Base-by-base conservation (phyloP, 2,888 invertebrate species). In the Thymelicus acteon region DNA sequence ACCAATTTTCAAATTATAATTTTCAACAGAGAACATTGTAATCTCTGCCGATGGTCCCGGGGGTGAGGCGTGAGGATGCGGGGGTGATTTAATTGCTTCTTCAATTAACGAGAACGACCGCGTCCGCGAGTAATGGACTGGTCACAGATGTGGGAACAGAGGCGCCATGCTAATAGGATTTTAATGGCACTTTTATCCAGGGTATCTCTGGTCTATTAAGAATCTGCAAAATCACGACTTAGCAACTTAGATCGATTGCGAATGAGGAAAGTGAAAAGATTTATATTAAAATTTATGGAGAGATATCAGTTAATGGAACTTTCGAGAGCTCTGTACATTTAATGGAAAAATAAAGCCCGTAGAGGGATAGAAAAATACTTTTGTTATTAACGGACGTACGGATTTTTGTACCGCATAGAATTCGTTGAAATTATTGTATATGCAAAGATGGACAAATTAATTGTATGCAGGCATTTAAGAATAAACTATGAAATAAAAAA, bases 21-120 rank as follows among this genome's bases (percentile, higher is more conserved):
- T n/a, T n/a, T n/a, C n/a, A n/a, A n/a, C n/a, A n/a, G n/a, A n/a
- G n/a, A n/a, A 54, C 24, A 54, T 24, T 37, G 37, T 49, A 15
- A 63, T 62, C 8, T 48, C n/a, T 31, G 49, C 31, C 72, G 73
- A 76, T 75, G 73, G 74, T 76, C 71, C 73, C 74, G 39, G 77
- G 72, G 48, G 48, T 52, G 19, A 6, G 49, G 52, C 48, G 31
- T 6, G 37, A 10, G 44, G 44, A 12, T 44, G 44, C 4, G 49
- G 49, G 49, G 40, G 49, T 76, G 79, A 75, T 84, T 88, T 90
- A 90, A 91, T 91, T 91, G 89, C 88, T 89, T 90, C 89, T 90
- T 90, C 89, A 91, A 91, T 91, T 91, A 91, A 85, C 82, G 82
- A 76, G 73, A 78, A 74, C 79, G 81, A 82, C 82, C 83, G 79